Base-by-base conservation (phyloP, 2,113 vertebrate species). In the Lepus timidus region DNA sequence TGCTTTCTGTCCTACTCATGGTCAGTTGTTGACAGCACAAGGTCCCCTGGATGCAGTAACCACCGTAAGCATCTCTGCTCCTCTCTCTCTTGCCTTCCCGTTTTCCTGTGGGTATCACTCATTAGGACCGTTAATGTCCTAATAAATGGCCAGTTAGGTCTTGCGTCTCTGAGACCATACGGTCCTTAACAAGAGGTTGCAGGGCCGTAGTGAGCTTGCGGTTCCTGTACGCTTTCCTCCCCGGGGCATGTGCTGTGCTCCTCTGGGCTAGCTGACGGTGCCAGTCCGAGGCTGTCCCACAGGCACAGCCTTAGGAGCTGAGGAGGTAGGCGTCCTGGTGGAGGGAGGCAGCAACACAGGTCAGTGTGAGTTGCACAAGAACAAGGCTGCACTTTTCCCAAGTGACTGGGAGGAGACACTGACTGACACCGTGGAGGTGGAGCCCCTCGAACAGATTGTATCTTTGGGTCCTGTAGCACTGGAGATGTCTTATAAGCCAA, bases 281-380 rank as follows among this genome's bases (percentile, higher is more conserved):
- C 49, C 2, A 3, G 1, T 1, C 0, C 0, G 29, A 62, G 27
- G 52, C 11, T 2, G 0, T 33, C 17, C 17, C 19, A 4, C 8
- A 1, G 31, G 44, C 20, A 20, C 16, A 81, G 55, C 65, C 70
- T n/a, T 12, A 7, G 39, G 17, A 73, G 9, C 22, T 44, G 93
- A 25, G 16, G 73, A 19, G 13, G 5, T 22, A 25, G 25, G 58
- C 23, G 14, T 9, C 1, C 83, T 22, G 4, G 0, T 29, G 0
- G 10, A 11, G 14, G 36, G 11, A 75, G 3, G 33, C 3, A 1
- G 39, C 23, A 13, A 2, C 64, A 39, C n/a, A 6, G 52, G 33
- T 51, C n/a, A 8, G 0, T 16, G 65, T n/a, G 27, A 13, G 6
- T 7, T 33, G 51, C 29, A 1, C 0, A 23, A 23, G 3, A 2